Conservation (phyloP, 1,140 invertebrate species). For the Stegodyphus mimosarum region DNA sequence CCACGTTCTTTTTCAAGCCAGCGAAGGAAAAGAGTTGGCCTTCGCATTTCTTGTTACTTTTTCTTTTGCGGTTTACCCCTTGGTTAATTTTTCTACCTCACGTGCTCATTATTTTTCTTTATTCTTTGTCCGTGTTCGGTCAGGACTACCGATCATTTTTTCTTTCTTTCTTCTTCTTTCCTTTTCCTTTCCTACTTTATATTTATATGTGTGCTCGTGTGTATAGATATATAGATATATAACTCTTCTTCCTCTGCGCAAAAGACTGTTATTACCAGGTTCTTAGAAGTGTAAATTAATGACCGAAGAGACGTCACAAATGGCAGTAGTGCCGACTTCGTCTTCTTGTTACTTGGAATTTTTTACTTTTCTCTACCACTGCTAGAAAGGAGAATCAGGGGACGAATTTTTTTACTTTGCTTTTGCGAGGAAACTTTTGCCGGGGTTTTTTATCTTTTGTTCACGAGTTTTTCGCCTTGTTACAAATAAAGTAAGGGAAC, state of each 20-base stretch:
- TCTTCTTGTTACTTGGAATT: too few species aligned
- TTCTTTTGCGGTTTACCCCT: not conserved
- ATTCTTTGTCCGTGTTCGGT: too few species aligned
- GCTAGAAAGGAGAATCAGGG: too few species aligned
- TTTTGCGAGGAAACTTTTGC: too few species aligned
- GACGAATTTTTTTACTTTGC: too few species aligned
- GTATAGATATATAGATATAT: not conserved
- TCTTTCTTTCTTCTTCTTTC: not conserved
- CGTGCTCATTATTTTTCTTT: slow-evolving; percentile 3
- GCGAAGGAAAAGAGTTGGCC: too few species aligned
- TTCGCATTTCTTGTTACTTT: too few species aligned
- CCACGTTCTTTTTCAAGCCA: too few species aligned
- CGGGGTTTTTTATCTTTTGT: not conserved
- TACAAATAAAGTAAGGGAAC: too few species aligned
- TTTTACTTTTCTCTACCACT: too few species aligned
- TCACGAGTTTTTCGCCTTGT: not conserved
- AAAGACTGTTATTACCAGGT: slow-evolving; percentile 26
- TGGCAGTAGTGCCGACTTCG: not conserved
- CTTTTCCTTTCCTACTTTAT: not conserved
- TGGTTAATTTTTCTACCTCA: slow-evolving; percentile 17
- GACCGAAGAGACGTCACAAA: slow-evolving; percentile 18
- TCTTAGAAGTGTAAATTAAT: slow-evolving; percentile 32
- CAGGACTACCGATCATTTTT: too few species aligned
- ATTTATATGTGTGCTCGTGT: not conserved
- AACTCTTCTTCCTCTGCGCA: not conserved